Percentiles rank a stretch among this genome's conserved stretches.
Conservation (phyloP, 2,888 invertebrate species). For the Microlaimidae sp. region DNA sequence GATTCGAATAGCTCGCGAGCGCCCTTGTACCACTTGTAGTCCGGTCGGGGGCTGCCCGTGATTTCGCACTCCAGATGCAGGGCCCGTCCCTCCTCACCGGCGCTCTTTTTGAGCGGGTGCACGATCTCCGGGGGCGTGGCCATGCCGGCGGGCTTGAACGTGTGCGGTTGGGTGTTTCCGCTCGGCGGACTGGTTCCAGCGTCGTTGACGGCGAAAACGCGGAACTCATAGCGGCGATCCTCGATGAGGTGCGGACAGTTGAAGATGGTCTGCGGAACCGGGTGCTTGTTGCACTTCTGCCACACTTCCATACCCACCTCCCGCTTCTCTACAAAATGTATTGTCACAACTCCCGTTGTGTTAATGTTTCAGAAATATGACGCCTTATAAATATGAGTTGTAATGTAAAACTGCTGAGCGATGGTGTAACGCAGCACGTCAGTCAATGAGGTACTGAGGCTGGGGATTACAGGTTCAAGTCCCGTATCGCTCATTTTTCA, state of each 20-base stretch:
- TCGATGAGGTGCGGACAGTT: constrained; percentile 90
- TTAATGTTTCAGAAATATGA: too few species aligned
- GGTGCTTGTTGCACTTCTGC: constrained; percentile 27
- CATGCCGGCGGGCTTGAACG: constrained; percentile 61
- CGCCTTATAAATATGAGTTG: too few species aligned
- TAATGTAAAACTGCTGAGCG: too few species aligned
- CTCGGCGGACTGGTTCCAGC: constrained; percentile 75
- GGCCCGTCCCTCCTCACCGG: constrained; percentile 17
- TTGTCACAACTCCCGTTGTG: too few species aligned
- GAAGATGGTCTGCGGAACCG: constrained; percentile 51
- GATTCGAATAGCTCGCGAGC: constrained; percentile 83
- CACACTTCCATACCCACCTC: constrained; percentile 19
- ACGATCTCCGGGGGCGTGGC: constrained; percentile 69
- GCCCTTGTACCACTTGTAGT: constrained; percentile 51
- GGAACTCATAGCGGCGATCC: constrained; percentile 90
- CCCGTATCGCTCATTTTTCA: too few species aligned
- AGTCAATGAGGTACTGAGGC: too few species aligned
- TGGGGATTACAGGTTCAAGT: too few species aligned
- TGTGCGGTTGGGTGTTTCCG: constrained; percentile 63
- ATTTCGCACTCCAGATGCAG: constrained; percentile 30
- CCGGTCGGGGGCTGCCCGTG: constrained; percentile 26
- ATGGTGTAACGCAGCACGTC: too few species aligned
- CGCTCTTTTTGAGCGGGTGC: not conserved
- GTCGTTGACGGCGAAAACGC: constrained; percentile 85
- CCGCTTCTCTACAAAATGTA: constrained; percentile 14